Evolutionary conservation across 1,140 invertebrate genomes (phyloP), one percentile per base, ranked within the genome.

Genomic region (Drosophila nikananu): DNA sequence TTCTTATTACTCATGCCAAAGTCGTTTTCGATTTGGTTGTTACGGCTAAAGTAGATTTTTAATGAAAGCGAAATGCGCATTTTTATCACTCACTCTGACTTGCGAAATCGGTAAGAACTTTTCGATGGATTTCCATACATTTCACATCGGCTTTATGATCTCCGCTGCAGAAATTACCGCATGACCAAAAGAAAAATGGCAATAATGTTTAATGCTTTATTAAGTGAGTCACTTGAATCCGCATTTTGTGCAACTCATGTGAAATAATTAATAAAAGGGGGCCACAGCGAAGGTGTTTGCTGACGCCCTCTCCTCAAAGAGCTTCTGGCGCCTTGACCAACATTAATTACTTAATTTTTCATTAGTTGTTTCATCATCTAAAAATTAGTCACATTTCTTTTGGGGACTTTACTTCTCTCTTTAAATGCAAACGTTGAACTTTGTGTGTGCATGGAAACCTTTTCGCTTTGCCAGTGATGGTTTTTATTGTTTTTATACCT

Each of bases 241-340:
- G 39, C n/a, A 6, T 75, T 83, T 87, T 83, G 12, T 81, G 84
- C 84, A 87, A 87, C 52, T 87, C 84, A 87, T 70, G 81, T 75
- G 55, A 89, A 84, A 79, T 87, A 87, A 87, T 87, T 84, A 87
- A 89, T 68, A 30, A 52, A 55, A 73, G 21, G 3, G 21, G 21
- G 46, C 46, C 21, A 7, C 21, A 5, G 63, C 49, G 57, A 73
- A 61, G 60, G 49, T 44, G 60, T 25, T 59, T 15, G n/a, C n/a
- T 19, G 21, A 58, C 37, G 44, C 37, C 27, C 30, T 21, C 59
- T 21, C 54, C 12, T 6, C n/a, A 48, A 49, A 68, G 19, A 41
- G 23, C 19, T 17, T 13, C 19, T 37, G n/a, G 13, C 48, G 67
- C 68, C 76, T 64, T 79, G 82, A 70, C 83, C 83, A 81, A 71